phyloP scores from a whole-genome alignment of 1,140 invertebrate species.

The Anadara kagoshimensis region DNA sequence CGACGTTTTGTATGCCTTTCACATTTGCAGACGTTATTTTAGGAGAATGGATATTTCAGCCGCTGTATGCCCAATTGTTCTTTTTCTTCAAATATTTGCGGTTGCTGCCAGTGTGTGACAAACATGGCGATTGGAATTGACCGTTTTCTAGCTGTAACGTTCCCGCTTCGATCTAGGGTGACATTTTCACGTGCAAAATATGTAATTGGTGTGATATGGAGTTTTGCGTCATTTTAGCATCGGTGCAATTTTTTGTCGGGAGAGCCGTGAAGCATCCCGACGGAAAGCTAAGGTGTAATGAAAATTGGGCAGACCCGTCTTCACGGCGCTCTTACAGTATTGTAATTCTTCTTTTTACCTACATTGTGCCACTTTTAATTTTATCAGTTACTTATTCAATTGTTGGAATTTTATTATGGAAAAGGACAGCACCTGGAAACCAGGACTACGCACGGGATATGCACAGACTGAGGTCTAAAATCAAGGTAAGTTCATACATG shows the following conservation, averaged over 20 bases:
- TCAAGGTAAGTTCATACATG: slow-evolving; percentile 73
- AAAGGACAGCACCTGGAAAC: slow-evolving; percentile 75
- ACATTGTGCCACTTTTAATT: slow-evolving; percentile 74
- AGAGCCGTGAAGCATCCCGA: slow-evolving; percentile 58
- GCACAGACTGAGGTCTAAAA: slow-evolving; percentile 74
- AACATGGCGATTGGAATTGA: slow-evolving; percentile 72
- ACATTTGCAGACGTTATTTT: slow-evolving; percentile 68
- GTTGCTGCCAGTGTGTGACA: slow-evolving; percentile 68
- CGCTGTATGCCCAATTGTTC: slow-evolving; percentile 66
- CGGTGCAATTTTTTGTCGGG: slow-evolving; percentile 74
- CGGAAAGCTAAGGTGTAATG: slow-evolving; percentile 47
- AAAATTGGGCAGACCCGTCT: slow-evolving; percentile 54
- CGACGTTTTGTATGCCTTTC: slow-evolving; percentile 73
- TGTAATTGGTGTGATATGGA: slow-evolving; percentile 75
- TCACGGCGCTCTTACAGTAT: slow-evolving; percentile 73
- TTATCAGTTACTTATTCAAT: slow-evolving; percentile 75
- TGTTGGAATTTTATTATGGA: slow-evolving; percentile 70
- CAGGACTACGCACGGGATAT: slow-evolving; percentile 74
- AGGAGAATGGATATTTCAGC: slow-evolving; percentile 65
- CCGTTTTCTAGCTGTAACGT: slow-evolving; percentile 64
- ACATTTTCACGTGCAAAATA: slow-evolving; percentile 57
- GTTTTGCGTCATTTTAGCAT: slow-evolving; percentile 71
- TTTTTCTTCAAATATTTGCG: slow-evolving; percentile 68
- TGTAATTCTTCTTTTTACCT: slow-evolving; percentile 75
- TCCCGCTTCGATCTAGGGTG: slow-evolving; percentile 60